Evolutionary conservation across 1,140 invertebrate genomes (phyloP).

Genomic region (Oreohelix idahoensis): DNA sequence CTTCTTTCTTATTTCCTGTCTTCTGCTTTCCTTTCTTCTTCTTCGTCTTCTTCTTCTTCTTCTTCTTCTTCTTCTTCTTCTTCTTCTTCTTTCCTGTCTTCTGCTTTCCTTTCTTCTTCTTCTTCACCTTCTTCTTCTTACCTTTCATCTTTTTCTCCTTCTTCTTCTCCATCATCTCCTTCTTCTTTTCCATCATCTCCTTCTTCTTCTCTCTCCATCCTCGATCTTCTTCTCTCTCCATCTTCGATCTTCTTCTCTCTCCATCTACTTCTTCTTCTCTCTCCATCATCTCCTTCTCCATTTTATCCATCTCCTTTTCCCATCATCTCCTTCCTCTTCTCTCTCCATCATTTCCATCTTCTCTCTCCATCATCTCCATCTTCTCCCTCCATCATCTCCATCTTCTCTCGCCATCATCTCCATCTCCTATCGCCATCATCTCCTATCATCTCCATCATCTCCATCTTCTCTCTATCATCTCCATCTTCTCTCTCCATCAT

Average conservation of each 20-base stretch:
- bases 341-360: no score
- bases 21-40: slow-evolving; percentile 1
- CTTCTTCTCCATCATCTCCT: not conserved
- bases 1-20: slow-evolving; percentile 6
- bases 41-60: slow-evolving; percentile 1
- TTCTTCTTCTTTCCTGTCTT: not conserved
- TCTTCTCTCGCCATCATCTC: no score
- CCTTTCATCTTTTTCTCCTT: not conserved
- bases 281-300: not conserved
- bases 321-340: no score
- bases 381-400: no score
- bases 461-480: no score
- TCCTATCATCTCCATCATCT: no score
- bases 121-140: not conserved
- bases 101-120: not conserved
- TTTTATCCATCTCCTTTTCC: not conserved
- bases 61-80: not conserved
- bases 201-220: not conserved
- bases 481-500: slow-evolving; percentile 1
- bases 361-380: no score
- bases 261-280: not conserved
- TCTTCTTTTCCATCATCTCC: not conserved
- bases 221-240: not conserved
- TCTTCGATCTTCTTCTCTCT: not conserved
- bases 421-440: no score